Conservation (phyloP, 2,797 vertebrate genomes). For the Odontamblyopus rebecca region DNA sequence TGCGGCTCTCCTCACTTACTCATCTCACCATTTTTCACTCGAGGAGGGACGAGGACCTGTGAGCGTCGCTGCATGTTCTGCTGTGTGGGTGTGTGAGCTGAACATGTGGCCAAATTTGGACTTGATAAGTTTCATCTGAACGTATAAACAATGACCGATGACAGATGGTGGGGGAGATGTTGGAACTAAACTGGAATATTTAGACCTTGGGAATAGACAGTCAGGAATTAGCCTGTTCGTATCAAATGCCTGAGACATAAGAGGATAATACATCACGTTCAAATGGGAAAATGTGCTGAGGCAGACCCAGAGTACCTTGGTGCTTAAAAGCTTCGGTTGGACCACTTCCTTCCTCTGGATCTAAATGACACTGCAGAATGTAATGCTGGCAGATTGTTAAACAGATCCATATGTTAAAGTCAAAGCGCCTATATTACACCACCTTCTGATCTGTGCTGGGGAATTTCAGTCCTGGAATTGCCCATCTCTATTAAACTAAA, state of each 20-base stretch:
- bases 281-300: not conserved
- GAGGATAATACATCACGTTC: not conserved
- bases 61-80: slow-evolving; percentile 12
- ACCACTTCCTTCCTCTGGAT: slow-evolving; percentile 58
- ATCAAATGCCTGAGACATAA: slow-evolving; percentile 5
- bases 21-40: not conserved
- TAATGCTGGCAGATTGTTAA: slow-evolving; percentile 23
- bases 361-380: slow-evolving; percentile 32
- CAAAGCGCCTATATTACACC: not conserved
- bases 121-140: slow-evolving; percentile 7
- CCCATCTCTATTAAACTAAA: no score
- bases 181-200: not conserved
- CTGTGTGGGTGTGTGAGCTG: slow-evolving; percentile 29
- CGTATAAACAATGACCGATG: not conserved
- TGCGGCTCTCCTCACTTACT: not conserved
- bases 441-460: no score
- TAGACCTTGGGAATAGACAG: not conserved
- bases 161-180: not conserved
- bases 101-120: slow-evolving; percentile 24
- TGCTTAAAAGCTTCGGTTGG: slow-evolving; percentile 20
- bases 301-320: slow-evolving; percentile 19
- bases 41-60: not conserved
- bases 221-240: not conserved
- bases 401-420: slow-evolving; percentile 32
- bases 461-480: no score